Base-by-base conservation (phyloP, 2,113 vertebrate genomes). In the Balaeniceps rex region DNA sequence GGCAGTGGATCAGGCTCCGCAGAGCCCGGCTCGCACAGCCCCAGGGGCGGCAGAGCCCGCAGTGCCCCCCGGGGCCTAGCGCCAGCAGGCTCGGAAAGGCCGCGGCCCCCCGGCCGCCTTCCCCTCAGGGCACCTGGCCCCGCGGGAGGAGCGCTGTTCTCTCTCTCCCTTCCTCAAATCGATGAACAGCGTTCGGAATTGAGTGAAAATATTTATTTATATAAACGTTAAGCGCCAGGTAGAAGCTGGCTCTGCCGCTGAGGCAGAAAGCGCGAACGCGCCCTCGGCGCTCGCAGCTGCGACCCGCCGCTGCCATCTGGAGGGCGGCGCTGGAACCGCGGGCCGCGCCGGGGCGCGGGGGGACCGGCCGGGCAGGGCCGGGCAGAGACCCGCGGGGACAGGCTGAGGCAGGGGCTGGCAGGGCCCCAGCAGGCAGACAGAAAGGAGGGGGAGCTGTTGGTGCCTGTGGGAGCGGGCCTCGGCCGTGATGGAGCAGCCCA, bases 261-360 rank as follows among this genome's bases (percentile, higher is more conserved):
- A 60, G 44, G 19, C 22, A 25, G 13, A 14, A 42, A 24, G 15
- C 3, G 19, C n/a, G 9, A 33, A 1, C 7, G 40, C 3, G 7
- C 33, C 18, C 9, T 24, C 33, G 7, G 14, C 60, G 14, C 51
- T 19, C 29, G 18, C 49, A 70, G 64, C n/a, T 26, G 65, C 74
- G 61, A 63, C 55, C 18, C 90, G 33, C 10, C 15, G 49, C 64
- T 76, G 93, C 88, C 96, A 96, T 69, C 94, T 94, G n/a, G 18
- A 22, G 94, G 90, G 33, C 16, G 8, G 22, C 2, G 23, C 19
- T 1, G 86, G 93, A 33, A 87, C 14, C 16, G 33, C 21, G 10
- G 24, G 65, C 40, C 19, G 11, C 36, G 46, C 18, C 26, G 28
- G 24, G 57, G 16, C 29, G 29, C 24, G 2, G 21, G 38, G 49